Base-by-base conservation (phyloP, 1,140 invertebrate genomes). In the Tetranychus urticae region DNA sequence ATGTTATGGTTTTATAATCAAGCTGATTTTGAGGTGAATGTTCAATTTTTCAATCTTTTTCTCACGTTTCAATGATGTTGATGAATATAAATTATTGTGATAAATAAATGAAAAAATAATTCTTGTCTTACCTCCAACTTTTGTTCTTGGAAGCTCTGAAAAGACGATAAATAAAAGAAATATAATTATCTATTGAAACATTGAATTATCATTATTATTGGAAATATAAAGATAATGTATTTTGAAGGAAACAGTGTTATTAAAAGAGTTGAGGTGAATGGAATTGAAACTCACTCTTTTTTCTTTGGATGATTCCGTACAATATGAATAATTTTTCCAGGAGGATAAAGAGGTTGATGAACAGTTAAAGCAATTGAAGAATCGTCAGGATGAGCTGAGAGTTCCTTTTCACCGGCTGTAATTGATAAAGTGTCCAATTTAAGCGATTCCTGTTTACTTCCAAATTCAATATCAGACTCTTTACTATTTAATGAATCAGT, bases 311-410 rank as follows among this genome's bases (percentile, higher is more conserved):
- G 86, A 74, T 87, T 86, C 58, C 87, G 75, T 54, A 92, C 86
- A 39, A 92, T 81, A 69, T 91, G 88, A 54, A 92, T 86, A 61
- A 91, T 89, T 66, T 80, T 79, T 3, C 88, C 88, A 7, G 88
- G 88, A 48, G 85, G 86, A 73, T 83, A 91, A 1, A 92, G 74
- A 1, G 85, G 87, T 68, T 83, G 77, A 74, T 88, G 81, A 64
- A 86, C 73, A 58, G 83, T 84, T 63, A 86, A 75, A 61, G 82
- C 81, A 68, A 86, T 83, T 54, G 77, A 65, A 12, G 65, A 63
- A 67, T 76, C 73, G 47, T 69, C 70, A 1, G 76, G 76, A 66
- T 77, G 70, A 64, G 64, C 23, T 59, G 65, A 64, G 10, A 64
- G 33, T 31, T 64, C 61, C 45, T 64, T 63, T 37, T 60, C 59